Percentiles rank a stretch among this genome's conserved stretches.
Conservation (phyloP, 2,113 vertebrate genomes). For the Gadus macrocephalus region DNA sequence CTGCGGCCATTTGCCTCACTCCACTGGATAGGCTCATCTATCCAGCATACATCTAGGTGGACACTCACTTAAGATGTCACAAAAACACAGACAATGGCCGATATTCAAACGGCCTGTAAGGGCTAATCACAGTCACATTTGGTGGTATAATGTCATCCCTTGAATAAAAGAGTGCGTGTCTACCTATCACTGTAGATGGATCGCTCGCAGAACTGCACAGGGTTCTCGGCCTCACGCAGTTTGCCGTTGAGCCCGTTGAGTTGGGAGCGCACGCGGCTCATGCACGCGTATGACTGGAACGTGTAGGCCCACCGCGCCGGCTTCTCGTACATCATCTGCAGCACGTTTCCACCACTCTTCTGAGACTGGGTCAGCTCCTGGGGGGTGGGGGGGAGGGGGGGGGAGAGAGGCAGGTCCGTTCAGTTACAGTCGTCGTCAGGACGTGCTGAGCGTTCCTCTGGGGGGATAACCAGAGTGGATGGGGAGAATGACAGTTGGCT, state of each 20-base stretch:
- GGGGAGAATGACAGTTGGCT: too few relatives aligned
- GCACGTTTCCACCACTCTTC: constrained; percentile 84
- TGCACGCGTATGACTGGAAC: constrained; percentile 90
- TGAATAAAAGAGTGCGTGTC: too few relatives aligned
- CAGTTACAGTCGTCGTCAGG: not conserved
- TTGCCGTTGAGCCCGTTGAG: constrained; percentile 73
- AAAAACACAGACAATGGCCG: too few relatives aligned
- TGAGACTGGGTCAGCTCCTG: constrained; percentile 87
- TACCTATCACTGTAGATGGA: constrained; percentile 97
- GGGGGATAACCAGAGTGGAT: too few relatives aligned
- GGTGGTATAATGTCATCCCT: too few relatives aligned
- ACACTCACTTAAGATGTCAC: too few relatives aligned
- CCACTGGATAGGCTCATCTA: too few relatives aligned
- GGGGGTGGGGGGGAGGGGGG: constrained; percentile 11
- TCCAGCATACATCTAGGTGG: too few relatives aligned
- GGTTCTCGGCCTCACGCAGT: constrained; percentile 69
- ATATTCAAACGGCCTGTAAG: too few relatives aligned
- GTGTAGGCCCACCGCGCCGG: constrained; percentile 92
- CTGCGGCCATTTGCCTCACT: too few relatives aligned
- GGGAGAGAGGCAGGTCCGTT: not conserved
- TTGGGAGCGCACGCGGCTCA: constrained; percentile 88
- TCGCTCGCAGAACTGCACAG: constrained; percentile 88
- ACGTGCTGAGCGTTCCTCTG: not conserved
- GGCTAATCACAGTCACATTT: too few relatives aligned
- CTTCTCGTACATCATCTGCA: constrained; percentile 93